Evolutionary conservation across 2,888 invertebrate genomes (phyloP).

Genomic region (Orchesella flavescens): DNA sequence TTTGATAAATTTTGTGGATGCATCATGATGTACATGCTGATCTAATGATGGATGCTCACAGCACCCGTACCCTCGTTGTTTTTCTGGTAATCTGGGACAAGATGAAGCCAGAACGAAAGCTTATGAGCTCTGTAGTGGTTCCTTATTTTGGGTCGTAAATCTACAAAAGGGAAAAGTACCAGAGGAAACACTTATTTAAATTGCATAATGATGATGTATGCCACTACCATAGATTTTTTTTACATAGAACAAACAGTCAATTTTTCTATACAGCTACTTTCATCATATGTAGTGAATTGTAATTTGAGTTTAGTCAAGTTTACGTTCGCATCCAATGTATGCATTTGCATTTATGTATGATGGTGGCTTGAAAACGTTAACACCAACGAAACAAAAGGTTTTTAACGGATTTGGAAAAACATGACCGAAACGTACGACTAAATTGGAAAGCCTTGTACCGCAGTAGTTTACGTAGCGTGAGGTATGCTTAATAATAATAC

Average conservation of each 20-base stretch:
- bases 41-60: conserved; percentile 74
- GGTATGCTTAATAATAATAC: conserved; percentile 4
- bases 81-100: too few relatives aligned
- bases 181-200: conserved; percentile 41
- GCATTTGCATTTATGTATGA: too few relatives aligned
- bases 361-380: conserved; percentile 8
- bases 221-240: too few relatives aligned
- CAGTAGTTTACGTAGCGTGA: conserved; percentile 37
- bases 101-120: too few relatives aligned
- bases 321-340: not conserved
- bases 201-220: conserved; percentile 17
- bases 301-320: not conserved
- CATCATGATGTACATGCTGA: conserved; percentile 83
- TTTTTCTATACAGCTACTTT: conserved; percentile 8
- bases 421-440: not conserved
- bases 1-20: conserved; percentile 76
- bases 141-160: conserved; percentile 79
- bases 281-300: conserved; percentile 1
- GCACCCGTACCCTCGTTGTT: conserved; percentile 77
- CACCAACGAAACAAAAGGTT: conserved; percentile 5
- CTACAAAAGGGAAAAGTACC: conserved; percentile 73
- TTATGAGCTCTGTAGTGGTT: too few relatives aligned
- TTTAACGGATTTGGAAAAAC: conserved; percentile 37
- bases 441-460: conserved; percentile 52
- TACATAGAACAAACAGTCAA: too few relatives aligned